A percentile compares a stretch with the other conserved stretches of the same genome.
phyloP scores from a whole-genome alignment of 2,888 invertebrate species.

The Ectobius pallidus region DNA sequence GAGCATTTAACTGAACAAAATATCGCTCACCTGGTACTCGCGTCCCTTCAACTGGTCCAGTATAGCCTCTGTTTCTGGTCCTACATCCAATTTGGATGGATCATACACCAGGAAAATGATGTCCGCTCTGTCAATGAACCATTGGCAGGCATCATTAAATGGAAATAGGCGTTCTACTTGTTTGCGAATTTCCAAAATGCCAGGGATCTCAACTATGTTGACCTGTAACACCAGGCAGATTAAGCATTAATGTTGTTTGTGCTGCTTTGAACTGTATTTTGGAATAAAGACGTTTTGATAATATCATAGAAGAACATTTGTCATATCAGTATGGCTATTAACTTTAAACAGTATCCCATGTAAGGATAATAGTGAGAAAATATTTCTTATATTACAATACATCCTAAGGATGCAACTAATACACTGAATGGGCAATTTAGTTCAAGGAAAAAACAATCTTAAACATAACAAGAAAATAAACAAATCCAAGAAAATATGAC shows the following conservation, averaged over 20 bases:
- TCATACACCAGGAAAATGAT: slow-evolving; percentile 95
- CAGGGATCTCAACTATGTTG: slow-evolving; percentile 95
- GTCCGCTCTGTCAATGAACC: slow-evolving; percentile 96
- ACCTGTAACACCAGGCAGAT: slow-evolving; percentile 67
- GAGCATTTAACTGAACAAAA: too few species aligned
- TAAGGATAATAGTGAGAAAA: too few species aligned
- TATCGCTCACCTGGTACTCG: slow-evolving; percentile 91
- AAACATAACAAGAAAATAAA: background rate
- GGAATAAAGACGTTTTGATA: too few species aligned
- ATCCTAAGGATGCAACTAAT: too few species aligned
- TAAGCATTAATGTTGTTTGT: too few species aligned
- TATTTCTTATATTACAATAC: too few species aligned
- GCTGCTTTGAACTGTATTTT: too few species aligned
- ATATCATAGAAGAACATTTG: too few species aligned
- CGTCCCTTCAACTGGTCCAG: slow-evolving; percentile 93
- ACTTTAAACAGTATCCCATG: too few species aligned
- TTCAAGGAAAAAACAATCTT: background rate
- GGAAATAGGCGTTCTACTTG: slow-evolving; percentile 92
- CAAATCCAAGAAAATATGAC: too few species aligned
- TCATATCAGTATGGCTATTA: too few species aligned
- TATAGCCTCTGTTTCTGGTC: slow-evolving; percentile 93
- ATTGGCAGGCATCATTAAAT: slow-evolving; percentile 95
- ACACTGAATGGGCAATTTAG: too few species aligned
- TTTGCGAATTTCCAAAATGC: slow-evolving; percentile 91
- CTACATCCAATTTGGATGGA: slow-evolving; percentile 93